phyloP scores from a whole-genome alignment of 30 jellyfish, hydroid and myxozoan genomes.

The Hydra vulgaris region DNA sequence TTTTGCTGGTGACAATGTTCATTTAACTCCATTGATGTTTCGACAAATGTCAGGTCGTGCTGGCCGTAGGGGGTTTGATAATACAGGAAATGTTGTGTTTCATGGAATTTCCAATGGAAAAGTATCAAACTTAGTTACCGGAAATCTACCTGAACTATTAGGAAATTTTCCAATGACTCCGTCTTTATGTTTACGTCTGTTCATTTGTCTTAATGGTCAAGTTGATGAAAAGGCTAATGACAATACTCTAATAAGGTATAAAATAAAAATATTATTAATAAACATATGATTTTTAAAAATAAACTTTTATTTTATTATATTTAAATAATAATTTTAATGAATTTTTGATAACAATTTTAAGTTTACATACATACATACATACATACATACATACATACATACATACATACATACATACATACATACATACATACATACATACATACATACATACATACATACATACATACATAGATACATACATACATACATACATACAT shows the following conservation, averaged over 20 bases:
- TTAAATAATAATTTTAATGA: too few relatives aligned
- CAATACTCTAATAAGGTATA: background rate
- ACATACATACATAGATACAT: too few relatives aligned
- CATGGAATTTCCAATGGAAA: background rate
- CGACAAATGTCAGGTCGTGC: constrained; percentile 50
- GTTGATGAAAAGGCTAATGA: background rate
- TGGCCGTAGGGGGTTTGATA: constrained; percentile 38
- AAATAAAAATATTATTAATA: background rate
- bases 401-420: too few relatives aligned
- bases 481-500: too few relatives aligned
- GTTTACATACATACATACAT: too few relatives aligned
- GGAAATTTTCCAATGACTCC: constrained; percentile 20
- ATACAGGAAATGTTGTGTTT: constrained; percentile 22
- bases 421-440: too few relatives aligned
- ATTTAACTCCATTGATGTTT: constrained; percentile 14
- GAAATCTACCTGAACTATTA: constrained; percentile 5
- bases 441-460: too few relatives aligned
- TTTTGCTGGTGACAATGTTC: constrained; percentile 14
- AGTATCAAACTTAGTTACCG: constrained; percentile 6
- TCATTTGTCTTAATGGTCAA: background rate
- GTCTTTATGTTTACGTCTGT: constrained; percentile 15
- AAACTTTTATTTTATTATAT: too few relatives aligned
- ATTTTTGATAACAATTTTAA: too few relatives aligned
- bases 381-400: too few relatives aligned
- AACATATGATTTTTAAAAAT: too few relatives aligned